These are phyloP conservation scores for Altica lythri DNA, from an alignment of 2,888 invertebrate species.

Conservation along the genomic window DNA sequence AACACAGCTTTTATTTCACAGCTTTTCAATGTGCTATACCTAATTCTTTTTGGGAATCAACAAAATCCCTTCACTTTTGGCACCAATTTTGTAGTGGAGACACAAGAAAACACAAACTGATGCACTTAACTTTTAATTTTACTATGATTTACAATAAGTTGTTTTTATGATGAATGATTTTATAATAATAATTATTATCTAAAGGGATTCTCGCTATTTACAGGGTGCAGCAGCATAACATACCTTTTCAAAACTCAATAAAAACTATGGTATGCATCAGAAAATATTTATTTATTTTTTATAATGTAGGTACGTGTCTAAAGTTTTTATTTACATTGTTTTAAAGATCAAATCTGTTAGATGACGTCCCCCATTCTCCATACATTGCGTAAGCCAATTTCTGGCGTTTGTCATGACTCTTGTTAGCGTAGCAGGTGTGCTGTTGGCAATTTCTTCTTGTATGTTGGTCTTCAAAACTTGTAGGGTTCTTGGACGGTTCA, in stretches of 20 bases:
- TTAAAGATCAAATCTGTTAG: too few relatives aligned
- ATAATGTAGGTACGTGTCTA: too few relatives aligned
- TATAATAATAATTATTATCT: not conserved
- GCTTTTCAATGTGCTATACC: not conserved
- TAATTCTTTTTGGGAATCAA: conserved; percentile 4
- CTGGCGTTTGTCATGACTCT: too few relatives aligned
- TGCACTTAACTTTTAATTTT: too few relatives aligned
- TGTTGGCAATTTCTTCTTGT: not conserved
- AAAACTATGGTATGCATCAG: too few relatives aligned
- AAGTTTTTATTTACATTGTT: too few relatives aligned
- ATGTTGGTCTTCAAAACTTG: not conserved
- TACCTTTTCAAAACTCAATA: too few relatives aligned
- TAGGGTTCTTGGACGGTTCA: not conserved
- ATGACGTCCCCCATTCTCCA: too few relatives aligned
- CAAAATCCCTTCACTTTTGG: conserved; percentile 23
- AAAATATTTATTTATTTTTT: too few relatives aligned
- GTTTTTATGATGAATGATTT: not conserved
- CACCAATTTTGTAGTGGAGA: conserved; percentile 24
- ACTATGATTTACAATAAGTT: not conserved
- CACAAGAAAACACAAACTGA: conserved; percentile 1
- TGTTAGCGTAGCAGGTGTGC: too few relatives aligned
- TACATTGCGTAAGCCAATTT: too few relatives aligned
- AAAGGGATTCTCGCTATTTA: not conserved
- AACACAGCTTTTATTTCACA: not conserved
- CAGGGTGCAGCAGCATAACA: too few relatives aligned